A percentile compares a stretch with the other conserved stretches of the same genome.
Evolutionary conservation across 2,888 invertebrate genomes (phyloP).

Genomic region (Linhomoeus sp.): DNA sequence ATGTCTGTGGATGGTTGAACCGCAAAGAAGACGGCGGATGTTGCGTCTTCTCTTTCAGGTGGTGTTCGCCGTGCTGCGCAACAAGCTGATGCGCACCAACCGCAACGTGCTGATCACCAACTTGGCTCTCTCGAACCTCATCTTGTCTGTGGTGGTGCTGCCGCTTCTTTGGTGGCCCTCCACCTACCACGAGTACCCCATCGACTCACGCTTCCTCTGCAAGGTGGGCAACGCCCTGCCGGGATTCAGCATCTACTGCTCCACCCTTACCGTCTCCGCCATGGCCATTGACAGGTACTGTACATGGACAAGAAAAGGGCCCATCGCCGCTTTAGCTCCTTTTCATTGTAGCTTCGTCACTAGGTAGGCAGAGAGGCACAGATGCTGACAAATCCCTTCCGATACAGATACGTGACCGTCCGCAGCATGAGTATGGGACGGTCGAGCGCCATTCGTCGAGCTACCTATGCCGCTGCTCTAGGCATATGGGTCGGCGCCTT

Average conservation of each 20-base stretch:
- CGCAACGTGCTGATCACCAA: conserved; percentile 78
- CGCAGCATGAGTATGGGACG: too few species aligned
- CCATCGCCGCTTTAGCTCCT: too few species aligned
- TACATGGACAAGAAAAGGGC: too few species aligned
- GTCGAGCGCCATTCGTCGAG: too few species aligned
- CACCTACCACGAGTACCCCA: conserved; percentile 15
- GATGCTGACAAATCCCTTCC: too few species aligned
- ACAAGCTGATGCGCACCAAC: conserved; percentile 69
- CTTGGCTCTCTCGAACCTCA: conserved; percentile 54
- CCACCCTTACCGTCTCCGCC: conserved; percentile 23
- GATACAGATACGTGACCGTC: too few species aligned
- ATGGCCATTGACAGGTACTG: conserved; percentile 27
- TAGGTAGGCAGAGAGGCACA: too few species aligned
- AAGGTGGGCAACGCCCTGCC: conserved; percentile 26
- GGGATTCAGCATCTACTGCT: conserved; percentile 24
- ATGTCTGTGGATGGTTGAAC: too few species aligned
- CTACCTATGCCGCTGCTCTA: too few species aligned
- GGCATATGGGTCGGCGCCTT: too few species aligned
- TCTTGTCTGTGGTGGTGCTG: conserved; percentile 66
- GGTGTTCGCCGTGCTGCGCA: conserved; percentile 46
- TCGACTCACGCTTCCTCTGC: conserved; percentile 21
- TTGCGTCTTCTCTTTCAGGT: conserved; percentile 7
- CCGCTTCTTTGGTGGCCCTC: conserved; percentile 40
- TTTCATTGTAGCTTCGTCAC: too few species aligned
- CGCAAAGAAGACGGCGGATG: background rate